Percentiles rank a stretch among this genome's conserved stretches.
These are phyloP conservation scores for Botia almorhae DNA, from an alignment of 2,797 vertebrate genomes.

Conservation along the genomic window DNA sequence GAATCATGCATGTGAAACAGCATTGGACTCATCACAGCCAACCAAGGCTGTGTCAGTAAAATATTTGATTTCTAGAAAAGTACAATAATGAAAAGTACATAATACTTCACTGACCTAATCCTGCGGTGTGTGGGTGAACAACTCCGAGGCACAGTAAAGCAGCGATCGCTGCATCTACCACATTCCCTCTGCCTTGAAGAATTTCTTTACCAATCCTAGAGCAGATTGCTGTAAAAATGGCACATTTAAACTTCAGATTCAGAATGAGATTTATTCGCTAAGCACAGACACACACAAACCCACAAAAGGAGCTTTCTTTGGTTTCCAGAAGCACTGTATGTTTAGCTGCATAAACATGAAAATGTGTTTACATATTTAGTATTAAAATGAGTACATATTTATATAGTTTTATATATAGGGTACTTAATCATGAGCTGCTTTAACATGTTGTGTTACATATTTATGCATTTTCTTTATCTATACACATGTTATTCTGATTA, in stretches of 20 bases:
- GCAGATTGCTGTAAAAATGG: constrained; percentile 64
- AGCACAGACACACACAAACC: neutral
- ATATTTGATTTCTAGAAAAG: constrained; percentile 13
- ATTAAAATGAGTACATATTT: no score
- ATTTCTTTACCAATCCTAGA: constrained; percentile 69
- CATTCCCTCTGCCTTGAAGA: constrained; percentile 69
- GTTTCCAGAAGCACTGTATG: no score
- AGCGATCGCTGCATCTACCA: constrained; percentile 75
- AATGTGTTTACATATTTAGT: no score
- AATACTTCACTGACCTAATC: constrained; percentile 70
- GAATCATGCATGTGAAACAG: neutral
- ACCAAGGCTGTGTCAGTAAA: neutral
- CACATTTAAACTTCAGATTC: neutral
- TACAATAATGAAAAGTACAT: constrained; percentile 18
- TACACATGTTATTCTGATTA: neutral
- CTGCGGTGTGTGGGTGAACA: constrained; percentile 74
- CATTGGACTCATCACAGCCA: neutral
- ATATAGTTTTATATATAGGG: no score
- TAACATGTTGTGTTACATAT: neutral
- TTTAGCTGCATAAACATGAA: no score
- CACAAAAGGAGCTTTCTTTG: neutral
- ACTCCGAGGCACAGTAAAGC: constrained; percentile 75
- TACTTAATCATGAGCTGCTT: neutral
- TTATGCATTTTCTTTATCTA: neutral
- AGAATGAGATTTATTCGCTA: no score